Evolutionary conservation across 2,113 vertebrate genomes (phyloP).

Genomic region (Notarius lentiginosus): DNA sequence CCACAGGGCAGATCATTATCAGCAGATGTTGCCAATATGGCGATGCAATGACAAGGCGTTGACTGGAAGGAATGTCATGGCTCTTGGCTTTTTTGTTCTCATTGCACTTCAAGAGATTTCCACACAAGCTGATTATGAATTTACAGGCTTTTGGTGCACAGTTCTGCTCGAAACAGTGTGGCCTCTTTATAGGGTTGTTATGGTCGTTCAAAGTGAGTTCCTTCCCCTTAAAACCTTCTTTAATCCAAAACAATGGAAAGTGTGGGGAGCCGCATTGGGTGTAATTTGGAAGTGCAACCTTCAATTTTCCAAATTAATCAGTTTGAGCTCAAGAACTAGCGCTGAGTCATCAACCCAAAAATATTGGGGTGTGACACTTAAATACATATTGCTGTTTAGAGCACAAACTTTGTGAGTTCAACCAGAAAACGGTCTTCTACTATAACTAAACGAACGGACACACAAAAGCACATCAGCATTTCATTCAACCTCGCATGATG

Average conservation of each 20-base stretch:
- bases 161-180: slow-evolving; percentile 43
- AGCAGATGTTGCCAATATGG: slow-evolving; percentile 63
- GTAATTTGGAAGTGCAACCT: slow-evolving; percentile 43
- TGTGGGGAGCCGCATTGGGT: neutral
- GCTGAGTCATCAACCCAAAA: slow-evolving; percentile 18
- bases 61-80: slow-evolving; percentile 62
- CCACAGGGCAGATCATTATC: slow-evolving; percentile 56
- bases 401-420: neutral
- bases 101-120: slow-evolving; percentile 48
- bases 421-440: neutral
- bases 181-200: neutral
- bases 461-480: neutral
- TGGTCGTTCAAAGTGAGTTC: neutral
- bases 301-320: slow-evolving; percentile 39
- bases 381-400: slow-evolving; percentile 4
- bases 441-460: neutral
- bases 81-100: slow-evolving; percentile 50
- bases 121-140: slow-evolving; percentile 45
- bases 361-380: neutral
- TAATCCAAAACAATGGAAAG: slow-evolving; percentile 1
- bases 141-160: slow-evolving; percentile 30
- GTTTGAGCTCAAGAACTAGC: slow-evolving; percentile 1
- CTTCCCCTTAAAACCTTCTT: slow-evolving; percentile 4
- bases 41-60: slow-evolving; percentile 59
- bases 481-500: neutral